Percentiles rank a stretch among this genome's conserved stretches.
Evolutionary conservation across 1,140 invertebrate species (phyloP).

Genomic region (Drusus annulatus): DNA sequence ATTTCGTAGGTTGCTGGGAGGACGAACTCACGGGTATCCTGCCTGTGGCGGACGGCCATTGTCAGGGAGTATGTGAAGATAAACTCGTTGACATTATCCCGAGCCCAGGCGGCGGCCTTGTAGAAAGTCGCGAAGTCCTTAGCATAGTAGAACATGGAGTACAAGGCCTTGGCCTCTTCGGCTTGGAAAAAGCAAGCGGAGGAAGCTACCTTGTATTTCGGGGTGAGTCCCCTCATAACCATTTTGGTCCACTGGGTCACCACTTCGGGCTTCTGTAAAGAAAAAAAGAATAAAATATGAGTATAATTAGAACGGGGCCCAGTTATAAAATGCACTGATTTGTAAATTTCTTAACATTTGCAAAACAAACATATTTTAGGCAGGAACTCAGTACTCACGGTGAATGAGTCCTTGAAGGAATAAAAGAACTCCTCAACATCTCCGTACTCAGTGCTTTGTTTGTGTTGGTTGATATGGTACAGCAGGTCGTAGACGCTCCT

Average conservation of each 20-base stretch:
- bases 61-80: constrained; percentile 74
- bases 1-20: constrained; percentile 77
- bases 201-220: constrained; percentile 72
- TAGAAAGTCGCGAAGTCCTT: constrained; percentile 77
- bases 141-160: constrained; percentile 74
- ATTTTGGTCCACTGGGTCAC: constrained; percentile 71
- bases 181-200: constrained; percentile 71
- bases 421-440: constrained; percentile 8
- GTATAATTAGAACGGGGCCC: too few species aligned
- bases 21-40: constrained; percentile 72
- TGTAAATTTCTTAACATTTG: too few species aligned
- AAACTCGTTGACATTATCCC: constrained; percentile 73
- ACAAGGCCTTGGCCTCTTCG: constrained; percentile 71
- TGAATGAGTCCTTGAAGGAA: background rate
- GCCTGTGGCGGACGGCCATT: constrained; percentile 73
- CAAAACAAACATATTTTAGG: too few species aligned
- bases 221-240: constrained; percentile 69
- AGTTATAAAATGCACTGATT: too few species aligned
- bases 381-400: background rate
- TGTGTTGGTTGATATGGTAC: constrained; percentile 3
- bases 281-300: too few species aligned
- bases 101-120: constrained; percentile 74
- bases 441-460: background rate
- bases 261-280: constrained; percentile 67
- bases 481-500: constrained; percentile 73